Evolutionary conservation across 2,113 vertebrate species (phyloP).

Genomic region (Oreochromis tanganicae): DNA sequence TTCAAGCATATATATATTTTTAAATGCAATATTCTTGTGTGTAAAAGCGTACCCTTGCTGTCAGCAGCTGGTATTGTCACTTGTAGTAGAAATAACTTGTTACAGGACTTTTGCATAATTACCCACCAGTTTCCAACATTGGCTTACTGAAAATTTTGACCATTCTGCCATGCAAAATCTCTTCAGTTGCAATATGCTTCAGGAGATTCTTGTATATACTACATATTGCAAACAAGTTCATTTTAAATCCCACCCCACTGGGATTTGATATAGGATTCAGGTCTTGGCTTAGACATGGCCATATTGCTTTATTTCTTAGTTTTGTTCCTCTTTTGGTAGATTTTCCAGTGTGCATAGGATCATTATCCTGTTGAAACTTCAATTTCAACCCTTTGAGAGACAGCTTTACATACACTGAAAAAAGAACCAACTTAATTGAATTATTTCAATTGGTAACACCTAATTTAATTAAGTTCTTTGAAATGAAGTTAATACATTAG

Average conservation of each 20-base stretch:
- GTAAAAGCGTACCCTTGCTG: not conserved
- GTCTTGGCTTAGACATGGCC: not conserved
- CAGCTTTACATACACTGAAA: not conserved
- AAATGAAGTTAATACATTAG: too few species aligned
- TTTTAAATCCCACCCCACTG: not conserved
- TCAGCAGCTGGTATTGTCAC: not conserved
- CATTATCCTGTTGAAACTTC: not conserved
- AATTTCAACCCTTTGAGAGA: not conserved
- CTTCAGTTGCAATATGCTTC: not conserved
- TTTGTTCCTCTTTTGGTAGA: not conserved
- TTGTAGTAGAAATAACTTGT: not conserved
- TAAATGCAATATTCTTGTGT: not conserved
- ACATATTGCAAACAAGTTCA: not conserved
- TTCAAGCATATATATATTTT: not conserved
- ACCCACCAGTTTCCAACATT: not conserved
- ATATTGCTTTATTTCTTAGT: not conserved
- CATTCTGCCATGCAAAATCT: not conserved
- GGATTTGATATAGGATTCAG: not conserved
- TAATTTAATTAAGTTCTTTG: too few species aligned
- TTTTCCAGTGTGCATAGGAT: not conserved
- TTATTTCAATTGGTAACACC: too few species aligned
- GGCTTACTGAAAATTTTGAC: not conserved
- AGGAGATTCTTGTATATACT: not conserved
- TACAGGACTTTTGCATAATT: not conserved
- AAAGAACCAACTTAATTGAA: too few species aligned